Evolutionary conservation across 2,113 vertebrate species (phyloP), one percentile per base, ranked within the genome.

Genomic region (Cyphomyrus discorhynchus): DNA sequence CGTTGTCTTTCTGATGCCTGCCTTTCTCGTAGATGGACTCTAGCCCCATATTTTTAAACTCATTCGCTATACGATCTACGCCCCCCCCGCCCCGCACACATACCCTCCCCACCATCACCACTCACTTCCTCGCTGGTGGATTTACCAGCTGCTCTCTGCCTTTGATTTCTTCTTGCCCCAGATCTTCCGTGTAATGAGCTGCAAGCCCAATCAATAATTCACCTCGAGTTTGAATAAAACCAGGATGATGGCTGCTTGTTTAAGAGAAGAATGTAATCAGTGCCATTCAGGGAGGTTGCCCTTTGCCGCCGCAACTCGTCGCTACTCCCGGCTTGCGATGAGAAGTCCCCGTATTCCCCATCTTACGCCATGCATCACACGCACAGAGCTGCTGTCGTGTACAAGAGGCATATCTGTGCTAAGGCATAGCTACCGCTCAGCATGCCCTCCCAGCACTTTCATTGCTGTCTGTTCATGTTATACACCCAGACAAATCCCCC

Each of bases 191-290:
- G 93, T 96, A 94, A 94, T 92, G 95, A 97, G 96, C 94, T 92
- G 93, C 95, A 95, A 94, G 96, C 95, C 95, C 95, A 95, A 97
- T 98, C 97, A 96, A 95, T 98, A 97, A 97, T 97, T 96, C 96
- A 97, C 91, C 66, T 27, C 93, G 93, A 92, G 91, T 95, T 91
- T 94, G 95, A 95, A 94, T 95, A 95, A 93, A 93, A 90, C 31
- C 93, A 92, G 90, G 77, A 80, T 94, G 93, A 96, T 95, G 95
- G 95, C 93, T 94, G 90, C 94, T 93, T 94, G 92, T 94, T 93
- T 94, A 93, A 94, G 93, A 94, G 92, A 92, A 83, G 92, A 94
- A 95, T 90, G 91, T 93, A 96, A 97, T 97, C 96, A 96, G 94
- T 91, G 82, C 80, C 91, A 93, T 96, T 92, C 92, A 92, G 91